Base-by-base conservation (phyloP, 2,888 invertebrate genomes). In the Dilophus febrilis region DNA sequence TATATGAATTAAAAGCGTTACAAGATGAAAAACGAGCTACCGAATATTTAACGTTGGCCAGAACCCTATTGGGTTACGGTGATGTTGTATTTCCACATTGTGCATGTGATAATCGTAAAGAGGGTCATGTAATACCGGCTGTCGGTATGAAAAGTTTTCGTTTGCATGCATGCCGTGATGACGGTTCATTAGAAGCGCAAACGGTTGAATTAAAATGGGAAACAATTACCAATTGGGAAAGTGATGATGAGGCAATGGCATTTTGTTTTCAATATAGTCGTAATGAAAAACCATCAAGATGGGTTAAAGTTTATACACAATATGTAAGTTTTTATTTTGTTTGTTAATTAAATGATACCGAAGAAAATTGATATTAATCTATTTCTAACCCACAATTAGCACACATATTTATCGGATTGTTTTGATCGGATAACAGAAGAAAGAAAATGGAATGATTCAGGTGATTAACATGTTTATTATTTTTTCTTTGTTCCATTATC, bases 361-460 rank as follows among this genome's bases (percentile, higher is more conserved):
- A n/a, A n/a, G n/a, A n/a, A n/a, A n/a, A n/a, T n/a, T n/a, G n/a
- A n/a, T n/a, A n/a, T 16, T 35, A 33, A 42, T 47, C 33, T 42
- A 13, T 16, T 31, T 22, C 2, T 34, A 61, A 59, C 59, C 59
- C 46, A 53, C 58, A 47, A 60, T 59, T 51, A 61, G 60, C 59
- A 59, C 46, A 53, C 58, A 47, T 61, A 59, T 51, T 51, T 63
- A 45, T 59, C 61, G 41, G 94, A 92, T 62, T 94, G 95, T 63
- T 91, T 95, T 68, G 91, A 92, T 61, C 74, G 88, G 68, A 85
- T 94, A 71, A 80, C 84, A 58, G 90, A 91, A 59, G 94, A 95
- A 61, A 75, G 77, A 49, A 82, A 79, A 61, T 85, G 84, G 84
- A 72, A 76, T 42, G 84, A 84, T 58, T 76, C 79, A 35, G 82